Evolutionary conservation across 2,113 vertebrate species (phyloP).

Genomic region (Martes martes): DNA sequence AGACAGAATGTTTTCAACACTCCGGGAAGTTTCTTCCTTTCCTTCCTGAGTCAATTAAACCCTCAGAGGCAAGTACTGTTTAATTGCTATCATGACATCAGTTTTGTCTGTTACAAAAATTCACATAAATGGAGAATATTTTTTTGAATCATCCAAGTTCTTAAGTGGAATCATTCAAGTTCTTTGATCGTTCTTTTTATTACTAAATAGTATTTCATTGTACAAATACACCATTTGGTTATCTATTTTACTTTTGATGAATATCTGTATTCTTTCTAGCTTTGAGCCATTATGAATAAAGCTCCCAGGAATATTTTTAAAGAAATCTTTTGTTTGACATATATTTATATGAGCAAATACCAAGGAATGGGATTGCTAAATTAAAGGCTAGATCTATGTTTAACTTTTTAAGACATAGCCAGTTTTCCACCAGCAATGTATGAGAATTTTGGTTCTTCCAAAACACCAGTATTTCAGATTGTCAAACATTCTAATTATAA

Average conservation of each 20-base stretch:
- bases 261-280: neutral
- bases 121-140: neutral
- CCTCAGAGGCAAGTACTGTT: neutral
- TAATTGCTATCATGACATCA: neutral
- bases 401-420: neutral
- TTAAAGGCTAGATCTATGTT: neutral
- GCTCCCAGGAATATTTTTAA: neutral
- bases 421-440: neutral
- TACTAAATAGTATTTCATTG: neutral
- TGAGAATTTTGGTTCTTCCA: neutral
- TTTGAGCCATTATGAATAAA: neutral
- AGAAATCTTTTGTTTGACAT: neutral
- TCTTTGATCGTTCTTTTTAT: neutral
- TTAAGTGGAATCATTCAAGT: neutral
- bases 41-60: neutral
- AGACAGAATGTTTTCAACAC: neutral
- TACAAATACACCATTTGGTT: neutral
- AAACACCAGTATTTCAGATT: neutral
- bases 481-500: neutral
- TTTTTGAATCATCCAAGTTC: neutral
- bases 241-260: neutral
- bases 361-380: neutral
- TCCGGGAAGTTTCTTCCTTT: neutral
- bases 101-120: neutral
- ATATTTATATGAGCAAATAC: neutral